These are phyloP conservation scores for Oreohelix idahoensis DNA, from an alignment of 1,140 invertebrate species.

Conservation along the genomic window DNA sequence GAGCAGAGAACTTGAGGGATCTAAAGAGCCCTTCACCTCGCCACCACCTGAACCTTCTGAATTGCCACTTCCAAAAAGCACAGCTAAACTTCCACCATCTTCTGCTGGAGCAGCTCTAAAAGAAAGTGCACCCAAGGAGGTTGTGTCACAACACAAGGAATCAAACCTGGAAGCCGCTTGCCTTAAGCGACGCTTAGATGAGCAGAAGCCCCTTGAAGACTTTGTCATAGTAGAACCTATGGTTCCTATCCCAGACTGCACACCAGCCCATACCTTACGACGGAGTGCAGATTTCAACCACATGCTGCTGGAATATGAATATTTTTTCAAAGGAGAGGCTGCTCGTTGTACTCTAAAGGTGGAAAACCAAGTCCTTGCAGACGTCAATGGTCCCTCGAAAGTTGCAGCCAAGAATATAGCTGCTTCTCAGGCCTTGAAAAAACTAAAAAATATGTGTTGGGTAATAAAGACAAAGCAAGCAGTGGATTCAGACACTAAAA, in stretches of 20 bases:
- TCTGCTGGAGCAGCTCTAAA: neutral
- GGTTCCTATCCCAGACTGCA: conserved; percentile 30
- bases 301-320: conserved; percentile 56
- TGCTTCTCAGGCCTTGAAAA: conserved; percentile 50
- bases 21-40: conserved; percentile 39
- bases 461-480: conserved; percentile 78
- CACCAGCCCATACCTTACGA: conserved; percentile 42
- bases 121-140: neutral
- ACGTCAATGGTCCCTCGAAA: conserved; percentile 42
- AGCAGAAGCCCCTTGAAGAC: conserved; percentile 41
- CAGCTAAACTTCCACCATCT: neutral
- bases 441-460: conserved; percentile 59
- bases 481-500: conserved; percentile 52
- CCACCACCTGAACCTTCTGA: conserved; percentile 14
- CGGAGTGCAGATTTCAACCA: conserved; percentile 58
- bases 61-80: neutral
- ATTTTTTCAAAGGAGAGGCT: conserved; percentile 28
- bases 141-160: conserved; percentile 32
- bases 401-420: conserved; percentile 52
- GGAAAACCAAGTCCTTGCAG: conserved; percentile 49
- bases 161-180: conserved; percentile 36
- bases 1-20: conserved; percentile 48
- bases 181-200: conserved; percentile 4
- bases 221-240: conserved; percentile 51
- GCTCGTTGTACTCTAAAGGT: conserved; percentile 53